Evolutionary conservation across 2,113 vertebrate genomes (phyloP).

Genomic region (Irena cyanogastra): DNA sequence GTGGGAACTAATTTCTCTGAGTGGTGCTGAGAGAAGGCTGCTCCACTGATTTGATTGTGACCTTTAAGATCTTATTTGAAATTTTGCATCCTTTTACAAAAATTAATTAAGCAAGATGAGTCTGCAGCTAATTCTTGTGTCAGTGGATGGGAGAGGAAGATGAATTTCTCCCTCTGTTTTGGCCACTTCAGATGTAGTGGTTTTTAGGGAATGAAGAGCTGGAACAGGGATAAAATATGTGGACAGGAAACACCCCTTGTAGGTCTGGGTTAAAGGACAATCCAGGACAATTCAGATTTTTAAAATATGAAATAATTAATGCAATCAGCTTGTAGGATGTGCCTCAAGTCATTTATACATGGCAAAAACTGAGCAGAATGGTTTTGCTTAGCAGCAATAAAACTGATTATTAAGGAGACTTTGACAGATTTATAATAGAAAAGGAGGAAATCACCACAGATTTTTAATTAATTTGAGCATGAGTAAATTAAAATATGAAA

Average conservation of each 20-base stretch:
- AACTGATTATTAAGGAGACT: background rate
- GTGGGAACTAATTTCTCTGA: background rate
- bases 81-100: background rate
- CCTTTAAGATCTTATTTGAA: background rate
- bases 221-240: accelerated
- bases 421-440: background rate
- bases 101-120: background rate
- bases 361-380: background rate
- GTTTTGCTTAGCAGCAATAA: background rate
- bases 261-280: background rate
- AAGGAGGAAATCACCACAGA: background rate
- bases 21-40: background rate
- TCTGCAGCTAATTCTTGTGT: background rate
- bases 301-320: background rate
- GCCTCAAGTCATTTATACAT: background rate
- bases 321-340: background rate
- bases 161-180: background rate
- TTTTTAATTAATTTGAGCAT: background rate
- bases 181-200: background rate
- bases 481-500: background rate
- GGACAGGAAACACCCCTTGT: background rate
- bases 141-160: background rate
- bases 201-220: background rate
- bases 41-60: background rate
- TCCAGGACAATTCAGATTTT: background rate